Percentiles rank a stretch among this genome's conserved stretches.
Evolutionary conservation across 2,113 vertebrate species (phyloP).

Genomic region (Procavia capensis): DNA sequence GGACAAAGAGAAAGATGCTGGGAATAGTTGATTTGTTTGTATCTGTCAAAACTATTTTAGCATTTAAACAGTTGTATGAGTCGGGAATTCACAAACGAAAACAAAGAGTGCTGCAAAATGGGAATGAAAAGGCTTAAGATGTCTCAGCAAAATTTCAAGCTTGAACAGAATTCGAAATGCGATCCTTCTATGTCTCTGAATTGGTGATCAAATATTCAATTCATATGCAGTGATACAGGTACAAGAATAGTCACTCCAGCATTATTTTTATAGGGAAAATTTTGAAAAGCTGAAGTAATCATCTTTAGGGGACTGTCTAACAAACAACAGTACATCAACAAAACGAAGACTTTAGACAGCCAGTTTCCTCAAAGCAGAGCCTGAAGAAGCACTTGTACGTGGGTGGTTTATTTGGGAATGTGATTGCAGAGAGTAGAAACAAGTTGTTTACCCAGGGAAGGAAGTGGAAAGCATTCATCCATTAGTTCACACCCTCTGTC

Average conservation of each 20-base stretch:
- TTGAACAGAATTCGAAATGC: not conserved
- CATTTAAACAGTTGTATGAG: slow-evolving; percentile 20
- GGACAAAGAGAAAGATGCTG: not conserved
- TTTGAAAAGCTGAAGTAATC: not conserved
- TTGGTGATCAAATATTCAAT: not conserved
- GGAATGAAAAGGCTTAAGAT: not conserved
- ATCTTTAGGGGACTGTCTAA: not conserved
- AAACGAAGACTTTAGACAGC: not conserved
- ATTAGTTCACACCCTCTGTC: not conserved
- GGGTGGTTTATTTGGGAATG: not conserved
- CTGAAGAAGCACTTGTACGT: not conserved
- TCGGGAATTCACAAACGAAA: not conserved
- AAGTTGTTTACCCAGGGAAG: not conserved
- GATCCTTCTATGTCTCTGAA: not conserved
- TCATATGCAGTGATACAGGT: not conserved
- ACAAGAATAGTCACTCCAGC: not conserved
- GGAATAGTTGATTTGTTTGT: not conserved
- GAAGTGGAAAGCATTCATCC: not conserved
- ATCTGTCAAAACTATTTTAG: not conserved
- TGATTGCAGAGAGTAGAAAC: not conserved
- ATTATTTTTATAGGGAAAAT: not conserved
- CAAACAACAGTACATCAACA: not conserved
- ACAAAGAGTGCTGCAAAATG: not conserved
- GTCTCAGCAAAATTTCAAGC: not conserved
- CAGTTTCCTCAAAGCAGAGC: not conserved